Base-by-base conservation (phyloP, 1,140 invertebrate genomes). In the Thalassaphorura encarpata region DNA sequence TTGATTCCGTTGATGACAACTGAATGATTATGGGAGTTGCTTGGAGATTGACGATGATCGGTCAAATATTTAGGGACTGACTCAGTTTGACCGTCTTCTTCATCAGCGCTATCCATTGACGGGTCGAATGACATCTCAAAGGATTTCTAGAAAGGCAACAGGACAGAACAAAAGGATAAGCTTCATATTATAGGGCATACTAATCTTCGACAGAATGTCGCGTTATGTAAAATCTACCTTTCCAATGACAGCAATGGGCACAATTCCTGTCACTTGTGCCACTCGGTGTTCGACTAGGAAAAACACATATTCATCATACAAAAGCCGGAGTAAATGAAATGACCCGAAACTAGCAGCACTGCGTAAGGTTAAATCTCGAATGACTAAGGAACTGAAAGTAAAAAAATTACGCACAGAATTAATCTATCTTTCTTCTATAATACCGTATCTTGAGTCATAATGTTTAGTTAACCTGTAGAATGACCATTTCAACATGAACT, bases 231-330 rank as follows among this genome's bases (percentile, higher is more conserved):
- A 29, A 13, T 48, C 8, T 49, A 57, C 49, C 46, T 84, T 82
- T 67, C 82, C 85, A 82, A 97, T 95, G 52, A 97, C 90, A 61
- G 90, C 89, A 69, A 97, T 96, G 41, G 91, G 89, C 52, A 93
- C 91, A 66, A 88, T 84, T 39, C 84, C 84, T 36, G 84, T 86
- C 26, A 89, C 89, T 68, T 85, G 79, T 21, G 96, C 95, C 24
- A 99, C 91, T 72, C 91, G 85, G 71, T 95, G 89, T 73, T 99
- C 96, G 63, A 99, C 89, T 61, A 98, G 77, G 73, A 96, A 98
- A 76, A 96, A 96, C 86, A 99, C 96, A 70, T 98, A 99, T 72
- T 99, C 97, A 72, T 99, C 95, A 72, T 95, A 98, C 21, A 99
- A 77, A 61, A 99, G 76, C 42, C 95, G 83, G 67, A 99, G 95